Conservation (phyloP, 2,797 vertebrate species). For the Benthosema pterotum region DNA sequence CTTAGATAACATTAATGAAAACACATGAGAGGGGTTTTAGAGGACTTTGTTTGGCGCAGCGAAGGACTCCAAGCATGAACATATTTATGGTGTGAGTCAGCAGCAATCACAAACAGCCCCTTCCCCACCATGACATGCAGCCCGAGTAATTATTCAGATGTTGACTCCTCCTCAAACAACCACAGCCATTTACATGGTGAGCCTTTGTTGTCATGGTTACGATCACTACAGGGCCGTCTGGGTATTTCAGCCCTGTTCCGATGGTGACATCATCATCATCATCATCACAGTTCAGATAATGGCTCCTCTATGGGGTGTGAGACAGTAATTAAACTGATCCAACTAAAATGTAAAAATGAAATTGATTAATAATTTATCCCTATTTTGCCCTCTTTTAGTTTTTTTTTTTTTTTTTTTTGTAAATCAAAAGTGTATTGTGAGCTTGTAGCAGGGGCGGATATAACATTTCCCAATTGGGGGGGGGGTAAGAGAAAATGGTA, state of each 20-base stretch:
- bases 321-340: too few species aligned
- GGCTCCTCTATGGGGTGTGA: too few species aligned
- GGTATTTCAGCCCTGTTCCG: conserved; percentile 61
- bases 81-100: conserved; percentile 48
- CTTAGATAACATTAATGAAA: conserved; percentile 6
- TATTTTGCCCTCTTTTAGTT: too few species aligned
- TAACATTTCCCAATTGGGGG: too few species aligned
- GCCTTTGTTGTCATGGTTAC: conserved; percentile 76
- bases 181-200: conserved; percentile 56
- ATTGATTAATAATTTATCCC: too few species aligned
- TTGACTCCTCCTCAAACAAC: conserved; percentile 39
- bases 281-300: too few species aligned
- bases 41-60: conserved; percentile 16
- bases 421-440: too few species aligned
- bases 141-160: conserved; percentile 65
- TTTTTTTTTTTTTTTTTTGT: too few species aligned
- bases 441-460: too few species aligned
- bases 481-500: too few species aligned
- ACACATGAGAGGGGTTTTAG: conserved; percentile 3
- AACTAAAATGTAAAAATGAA: too few species aligned
- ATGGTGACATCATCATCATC: conserved; percentile 50
- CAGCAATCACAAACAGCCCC: conserved; percentile 30
- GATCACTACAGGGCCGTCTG: conserved; percentile 61
- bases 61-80: conserved; percentile 13
- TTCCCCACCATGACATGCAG: conserved; percentile 49